phyloP scores from a whole-genome alignment of 2,888 invertebrate species.

The Cryptops parisi region DNA sequence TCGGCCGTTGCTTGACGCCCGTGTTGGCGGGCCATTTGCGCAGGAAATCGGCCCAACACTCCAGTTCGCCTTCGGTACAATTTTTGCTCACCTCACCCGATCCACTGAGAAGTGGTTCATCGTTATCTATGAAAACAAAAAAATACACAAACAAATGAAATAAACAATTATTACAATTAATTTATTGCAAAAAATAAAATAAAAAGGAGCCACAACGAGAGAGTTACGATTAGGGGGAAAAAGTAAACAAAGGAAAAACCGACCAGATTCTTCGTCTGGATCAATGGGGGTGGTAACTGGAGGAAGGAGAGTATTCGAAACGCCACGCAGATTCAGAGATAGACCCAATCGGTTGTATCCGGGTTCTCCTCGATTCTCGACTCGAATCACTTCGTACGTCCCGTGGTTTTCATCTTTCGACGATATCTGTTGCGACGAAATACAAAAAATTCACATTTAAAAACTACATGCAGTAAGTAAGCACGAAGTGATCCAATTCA shows the following conservation, averaged over 20 bases:
- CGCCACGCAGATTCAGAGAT: conserved; percentile 26
- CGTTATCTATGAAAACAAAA: conserved; percentile 47
- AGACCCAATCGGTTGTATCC: conserved; percentile 29
- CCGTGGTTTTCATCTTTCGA: conserved; percentile 46
- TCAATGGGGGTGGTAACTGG: conserved; percentile 16
- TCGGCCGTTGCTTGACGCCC: conserved; percentile 46
- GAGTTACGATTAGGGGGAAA: too few species aligned
- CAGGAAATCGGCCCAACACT: conserved; percentile 77
- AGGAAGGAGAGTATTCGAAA: conserved; percentile 18
- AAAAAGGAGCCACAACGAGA: too few species aligned
- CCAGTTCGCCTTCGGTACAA: conserved; percentile 80
- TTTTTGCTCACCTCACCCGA: conserved; percentile 95
- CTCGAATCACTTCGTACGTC: conserved; percentile 56
- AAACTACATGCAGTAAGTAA: too few species aligned
- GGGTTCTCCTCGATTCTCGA: conserved; percentile 54
- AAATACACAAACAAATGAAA: neutral
- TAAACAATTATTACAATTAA: too few species aligned
- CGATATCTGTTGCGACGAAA: conserved; percentile 32
- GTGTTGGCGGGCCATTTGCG: conserved; percentile 28
- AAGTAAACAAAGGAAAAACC: too few species aligned
- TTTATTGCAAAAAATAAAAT: too few species aligned
- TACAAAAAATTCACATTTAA: neutral
- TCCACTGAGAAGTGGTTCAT: conserved; percentile 92
- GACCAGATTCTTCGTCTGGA: conserved; percentile 22
- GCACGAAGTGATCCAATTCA: too few species aligned